A percentile compares a stretch with the other conserved stretches of the same genome.
phyloP scores from a whole-genome alignment of 2,113 vertebrate genomes.

The Eretmochelys imbricata region DNA sequence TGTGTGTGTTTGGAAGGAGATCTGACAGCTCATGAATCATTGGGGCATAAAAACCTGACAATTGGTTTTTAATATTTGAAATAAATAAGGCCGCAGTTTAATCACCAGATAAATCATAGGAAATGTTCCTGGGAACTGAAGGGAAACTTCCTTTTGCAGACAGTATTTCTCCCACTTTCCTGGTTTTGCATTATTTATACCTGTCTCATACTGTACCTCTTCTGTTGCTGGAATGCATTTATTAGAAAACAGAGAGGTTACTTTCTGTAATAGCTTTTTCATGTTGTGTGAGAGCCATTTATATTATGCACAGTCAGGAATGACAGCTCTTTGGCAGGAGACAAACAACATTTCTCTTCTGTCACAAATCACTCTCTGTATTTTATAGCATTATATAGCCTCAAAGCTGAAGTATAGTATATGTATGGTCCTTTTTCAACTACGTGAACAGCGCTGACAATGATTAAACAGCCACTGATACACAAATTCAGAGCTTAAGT shows the following conservation, averaged over 20 bases:
- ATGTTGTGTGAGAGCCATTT: not conserved
- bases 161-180: not conserved
- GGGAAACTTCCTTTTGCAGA: not conserved
- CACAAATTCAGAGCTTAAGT: constrained; percentile 8
- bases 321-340: constrained; percentile 20
- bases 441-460: accelerated
- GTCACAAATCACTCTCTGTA: constrained; percentile 18
- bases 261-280: constrained; percentile 31
- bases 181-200: constrained; percentile 25
- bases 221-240: not conserved
- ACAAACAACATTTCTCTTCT: not conserved
- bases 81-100: not conserved
- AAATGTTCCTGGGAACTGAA: not conserved
- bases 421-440: constrained; percentile 33
- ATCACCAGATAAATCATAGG: constrained; percentile 34
- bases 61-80: constrained; percentile 28
- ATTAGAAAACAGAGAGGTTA: constrained; percentile 6
- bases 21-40: constrained; percentile 17
- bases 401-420: constrained; percentile 17
- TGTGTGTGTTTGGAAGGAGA: not conserved
- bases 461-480: constrained; percentile 43
- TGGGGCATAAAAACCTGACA: constrained; percentile 8
- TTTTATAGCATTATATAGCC: not conserved
- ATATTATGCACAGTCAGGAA: not conserved
- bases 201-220: not conserved